Percentiles rank a stretch among this genome's conserved stretches.
Conservation (phyloP, 1,140 invertebrate species). For the Drosophila nikananu region DNA sequence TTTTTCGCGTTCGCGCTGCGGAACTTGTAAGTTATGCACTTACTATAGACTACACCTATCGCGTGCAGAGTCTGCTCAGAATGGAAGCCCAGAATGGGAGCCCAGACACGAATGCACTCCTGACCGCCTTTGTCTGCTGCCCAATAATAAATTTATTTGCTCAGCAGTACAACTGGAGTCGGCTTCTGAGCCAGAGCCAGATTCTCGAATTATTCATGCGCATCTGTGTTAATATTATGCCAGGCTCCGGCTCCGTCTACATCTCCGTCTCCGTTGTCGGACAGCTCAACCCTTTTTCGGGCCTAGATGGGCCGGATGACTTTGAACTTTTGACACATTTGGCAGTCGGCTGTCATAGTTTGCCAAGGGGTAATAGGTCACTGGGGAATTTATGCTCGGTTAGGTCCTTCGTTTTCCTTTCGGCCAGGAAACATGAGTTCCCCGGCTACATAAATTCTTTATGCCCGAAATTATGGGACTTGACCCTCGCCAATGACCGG, state of each 20-base stretch:
- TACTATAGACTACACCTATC: constrained; percentile 5
- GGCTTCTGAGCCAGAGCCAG: constrained; percentile 4
- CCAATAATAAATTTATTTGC: constrained; percentile 57
- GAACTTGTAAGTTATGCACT: constrained; percentile 54
- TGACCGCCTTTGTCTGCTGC: constrained; percentile 26
- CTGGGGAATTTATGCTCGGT: constrained; percentile 60
- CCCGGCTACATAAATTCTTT: constrained; percentile 42
- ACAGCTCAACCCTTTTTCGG: constrained; percentile 64
- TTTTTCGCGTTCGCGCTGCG: constrained; percentile 45
- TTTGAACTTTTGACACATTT: constrained; percentile 82
- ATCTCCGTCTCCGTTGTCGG: constrained; percentile 24
- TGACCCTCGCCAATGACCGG: constrained; percentile 24
- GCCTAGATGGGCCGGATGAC: constrained; percentile 54
- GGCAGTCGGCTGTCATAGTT: constrained; percentile 68
- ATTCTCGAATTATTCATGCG: constrained; percentile 70
- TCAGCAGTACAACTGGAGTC: constrained; percentile 9
- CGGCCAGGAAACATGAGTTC: constrained; percentile 39
- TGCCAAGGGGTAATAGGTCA: constrained; percentile 68
- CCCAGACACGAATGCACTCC: constrained; percentile 27
- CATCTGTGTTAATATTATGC: constrained; percentile 68
- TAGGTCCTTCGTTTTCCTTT: constrained; percentile 22
- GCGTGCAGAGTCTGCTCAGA: constrained; percentile 40
- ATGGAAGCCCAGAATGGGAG: constrained; percentile 6
- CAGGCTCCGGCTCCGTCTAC: background rate
- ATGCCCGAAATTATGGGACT: constrained; percentile 42